These are phyloP conservation scores for Microplitis demolitor DNA, from an alignment of 1,140 invertebrate genomes.

Conservation along the genomic window DNA sequence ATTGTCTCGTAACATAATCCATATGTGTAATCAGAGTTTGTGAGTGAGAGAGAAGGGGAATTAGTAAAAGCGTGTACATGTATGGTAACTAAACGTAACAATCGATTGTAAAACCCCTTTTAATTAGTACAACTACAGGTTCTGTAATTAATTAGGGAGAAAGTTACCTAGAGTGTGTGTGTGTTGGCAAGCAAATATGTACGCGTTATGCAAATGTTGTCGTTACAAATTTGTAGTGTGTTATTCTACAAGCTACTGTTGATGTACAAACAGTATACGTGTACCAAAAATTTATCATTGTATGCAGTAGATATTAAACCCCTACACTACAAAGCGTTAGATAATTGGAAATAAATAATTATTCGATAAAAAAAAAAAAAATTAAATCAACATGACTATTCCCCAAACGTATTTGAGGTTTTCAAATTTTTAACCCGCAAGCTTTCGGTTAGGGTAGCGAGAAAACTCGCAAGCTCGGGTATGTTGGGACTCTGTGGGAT, in stretches of 20 bases:
- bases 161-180: background rate
- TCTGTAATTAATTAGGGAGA: constrained; percentile 18
- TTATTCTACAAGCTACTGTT: background rate
- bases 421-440: too few relatives aligned
- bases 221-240: constrained; percentile 4
- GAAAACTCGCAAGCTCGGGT: too few relatives aligned
- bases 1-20: background rate
- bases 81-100: background rate
- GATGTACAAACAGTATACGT: background rate
- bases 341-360: too few relatives aligned
- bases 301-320: too few relatives aligned
- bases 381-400: too few relatives aligned
- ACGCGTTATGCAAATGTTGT: constrained; percentile 14
- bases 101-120: constrained; percentile 16
- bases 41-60: background rate
- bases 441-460: too few relatives aligned
- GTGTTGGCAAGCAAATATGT: background rate
- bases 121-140: constrained; percentile 8
- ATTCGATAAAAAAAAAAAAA: too few relatives aligned
- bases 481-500: too few relatives aligned
- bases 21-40: background rate
- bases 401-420: too few relatives aligned
- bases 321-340: too few relatives aligned
- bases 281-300: background rate
- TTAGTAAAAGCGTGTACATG: background rate